Conservation (phyloP, 2,113 vertebrate species). For the Phylloscopus trochiloides region DNA sequence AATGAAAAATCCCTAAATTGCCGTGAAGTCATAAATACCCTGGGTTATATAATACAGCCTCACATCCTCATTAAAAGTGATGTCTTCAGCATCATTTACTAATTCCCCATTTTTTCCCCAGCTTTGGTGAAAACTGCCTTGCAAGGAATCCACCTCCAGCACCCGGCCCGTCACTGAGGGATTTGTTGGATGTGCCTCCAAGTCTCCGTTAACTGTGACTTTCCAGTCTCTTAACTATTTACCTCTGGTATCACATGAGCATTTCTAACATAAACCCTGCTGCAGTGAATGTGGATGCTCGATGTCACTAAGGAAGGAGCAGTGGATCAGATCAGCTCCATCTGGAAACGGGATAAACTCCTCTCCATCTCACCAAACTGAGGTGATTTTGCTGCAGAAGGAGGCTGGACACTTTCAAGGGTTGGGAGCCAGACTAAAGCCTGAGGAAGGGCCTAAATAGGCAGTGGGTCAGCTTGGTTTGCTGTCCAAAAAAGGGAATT, state of each 20-base stretch:
- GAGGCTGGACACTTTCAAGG: background rate
- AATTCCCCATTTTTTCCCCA: background rate
- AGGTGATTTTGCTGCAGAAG: background rate
- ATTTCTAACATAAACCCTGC: background rate
- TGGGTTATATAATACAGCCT: background rate
- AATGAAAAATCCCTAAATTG: background rate
- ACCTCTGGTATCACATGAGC: background rate
- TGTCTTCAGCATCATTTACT: background rate
- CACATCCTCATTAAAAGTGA: background rate
- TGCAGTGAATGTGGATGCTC: background rate
- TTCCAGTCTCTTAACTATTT: slow-evolving; percentile 33
- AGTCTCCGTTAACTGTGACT: background rate
- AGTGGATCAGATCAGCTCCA: background rate
- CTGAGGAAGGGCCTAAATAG: background rate
- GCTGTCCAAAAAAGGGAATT: background rate
- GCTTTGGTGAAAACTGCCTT: background rate
- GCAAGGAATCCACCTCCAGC: background rate
- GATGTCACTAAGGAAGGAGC: background rate
- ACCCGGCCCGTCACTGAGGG: background rate
- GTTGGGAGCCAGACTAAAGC: background rate
- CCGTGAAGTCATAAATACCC: background rate
- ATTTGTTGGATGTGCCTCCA: background rate
- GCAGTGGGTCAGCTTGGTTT: background rate
- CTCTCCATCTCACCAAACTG: background rate
- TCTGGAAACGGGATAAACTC: background rate